phyloP scores from a whole-genome alignment of 2,113 vertebrate species.

The Ictidomys tridecemlineatus region DNA sequence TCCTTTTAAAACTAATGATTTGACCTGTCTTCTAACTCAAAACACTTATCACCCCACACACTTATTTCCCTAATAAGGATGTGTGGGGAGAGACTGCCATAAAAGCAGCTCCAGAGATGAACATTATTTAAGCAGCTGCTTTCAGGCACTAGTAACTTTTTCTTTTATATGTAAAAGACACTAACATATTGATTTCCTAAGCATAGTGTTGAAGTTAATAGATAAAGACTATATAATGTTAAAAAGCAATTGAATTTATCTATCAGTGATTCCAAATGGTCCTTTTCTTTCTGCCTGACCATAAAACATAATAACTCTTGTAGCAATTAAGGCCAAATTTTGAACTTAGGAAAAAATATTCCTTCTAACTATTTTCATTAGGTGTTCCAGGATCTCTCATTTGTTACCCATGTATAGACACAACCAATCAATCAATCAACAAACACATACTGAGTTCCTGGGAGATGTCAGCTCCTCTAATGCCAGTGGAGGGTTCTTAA shows the following conservation, averaged over 20 bases:
- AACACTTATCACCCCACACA: background rate
- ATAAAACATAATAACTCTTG: conserved; percentile 2
- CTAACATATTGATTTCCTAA: background rate
- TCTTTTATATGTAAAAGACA: background rate
- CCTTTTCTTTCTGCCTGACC: background rate
- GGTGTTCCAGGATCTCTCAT: background rate
- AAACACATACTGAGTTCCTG: background rate
- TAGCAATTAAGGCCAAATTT: background rate
- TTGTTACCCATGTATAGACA: background rate
- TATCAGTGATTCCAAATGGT: conserved; percentile 13
- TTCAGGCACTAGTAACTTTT: background rate
- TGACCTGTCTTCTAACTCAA: conserved; percentile 38
- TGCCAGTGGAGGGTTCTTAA: background rate
- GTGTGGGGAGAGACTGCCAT: background rate
- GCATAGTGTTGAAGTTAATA: conserved; percentile 27
- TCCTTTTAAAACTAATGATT: conserved; percentile 46
- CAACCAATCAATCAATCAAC: background rate
- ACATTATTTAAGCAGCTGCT: background rate
- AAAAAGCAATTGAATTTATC: background rate
- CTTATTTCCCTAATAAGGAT: background rate
- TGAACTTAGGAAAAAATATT: background rate
- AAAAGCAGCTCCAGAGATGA: background rate
- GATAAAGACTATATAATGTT: background rate
- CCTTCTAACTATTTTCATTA: background rate
- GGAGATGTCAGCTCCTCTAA: background rate